Percentiles rank a stretch among this genome's conserved stretches.
Conservation (phyloP, 2,888 invertebrate species). For the Lymantria dispar region DNA sequence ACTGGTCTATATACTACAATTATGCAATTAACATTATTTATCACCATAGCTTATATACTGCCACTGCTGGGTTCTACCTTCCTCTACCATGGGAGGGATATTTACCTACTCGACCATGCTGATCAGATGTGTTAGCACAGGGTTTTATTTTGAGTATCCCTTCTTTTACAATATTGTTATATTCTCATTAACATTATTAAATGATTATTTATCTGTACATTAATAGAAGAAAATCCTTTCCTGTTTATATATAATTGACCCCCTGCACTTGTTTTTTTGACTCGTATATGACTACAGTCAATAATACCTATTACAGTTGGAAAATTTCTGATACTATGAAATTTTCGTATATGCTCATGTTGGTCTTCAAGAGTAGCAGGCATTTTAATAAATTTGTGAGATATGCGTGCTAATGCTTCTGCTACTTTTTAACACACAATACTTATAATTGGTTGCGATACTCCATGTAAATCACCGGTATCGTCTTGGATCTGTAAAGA, state of each 20-base stretch:
- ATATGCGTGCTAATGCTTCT: constrained; percentile 3
- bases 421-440: constrained; percentile 13
- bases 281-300: constrained; percentile 10
- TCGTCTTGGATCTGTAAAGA: constrained; percentile 18
- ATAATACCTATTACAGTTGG: constrained; percentile 11
- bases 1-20: too few relatives aligned
- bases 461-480: constrained; percentile 14
- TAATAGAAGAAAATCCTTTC: constrained; percentile 1
- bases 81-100: too few relatives aligned
- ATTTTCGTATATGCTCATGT: constrained; percentile 9
- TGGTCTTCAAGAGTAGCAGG: constrained; percentile 5
- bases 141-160: too few relatives aligned
- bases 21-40: too few relatives aligned
- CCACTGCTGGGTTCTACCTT: too few relatives aligned
- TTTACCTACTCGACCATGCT: too few relatives aligned
- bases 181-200: too few relatives aligned
- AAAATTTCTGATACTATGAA: constrained; percentile 7
- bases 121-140: too few relatives aligned
- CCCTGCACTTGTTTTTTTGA: constrained; percentile 6
- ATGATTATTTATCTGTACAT: constrained; percentile 4
- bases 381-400: constrained; percentile 11
- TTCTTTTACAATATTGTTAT: too few relatives aligned
- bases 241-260: not conserved
- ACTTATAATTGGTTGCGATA: constrained; percentile 12
- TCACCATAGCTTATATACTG: too few relatives aligned